phyloP scores from a whole-genome alignment of 2,888 invertebrate genomes.

The Leptothorax acervorum region DNA sequence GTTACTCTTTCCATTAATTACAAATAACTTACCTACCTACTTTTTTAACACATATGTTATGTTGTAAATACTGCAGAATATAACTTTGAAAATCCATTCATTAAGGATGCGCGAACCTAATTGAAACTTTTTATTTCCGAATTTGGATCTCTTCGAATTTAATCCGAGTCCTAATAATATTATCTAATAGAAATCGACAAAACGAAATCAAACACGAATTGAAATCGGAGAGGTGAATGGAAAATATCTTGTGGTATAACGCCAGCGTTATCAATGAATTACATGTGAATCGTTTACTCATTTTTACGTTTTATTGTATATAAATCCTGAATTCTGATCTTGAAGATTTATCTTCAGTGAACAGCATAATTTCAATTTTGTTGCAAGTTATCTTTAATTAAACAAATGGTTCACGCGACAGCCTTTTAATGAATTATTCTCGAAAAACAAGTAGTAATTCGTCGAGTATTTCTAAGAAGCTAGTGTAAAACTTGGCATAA shows the following conservation, averaged over 20 bases:
- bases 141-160: not conserved
- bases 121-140: not conserved
- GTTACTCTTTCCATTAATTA: not conserved
- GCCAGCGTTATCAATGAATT: not conserved
- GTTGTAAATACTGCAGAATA: not conserved
- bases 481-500: conserved; percentile 43
- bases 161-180: not conserved
- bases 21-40: not conserved
- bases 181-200: not conserved
- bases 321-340: not conserved
- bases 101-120: not conserved
- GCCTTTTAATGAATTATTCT: not conserved
- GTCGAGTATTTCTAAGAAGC: conserved; percentile 9
- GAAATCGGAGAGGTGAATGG: not conserved
- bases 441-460: not conserved
- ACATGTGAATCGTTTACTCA: not conserved
- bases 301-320: not conserved
- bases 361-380: not conserved
- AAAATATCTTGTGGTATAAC: not conserved
- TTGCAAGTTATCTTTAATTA: not conserved
- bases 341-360: not conserved
- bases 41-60: not conserved
- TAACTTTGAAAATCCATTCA: not conserved
- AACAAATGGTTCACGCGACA: not conserved
- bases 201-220: not conserved